These are phyloP conservation scores for Polyergus mexicanus DNA, from an alignment of 1,140 invertebrate species.

Conservation along the genomic window DNA sequence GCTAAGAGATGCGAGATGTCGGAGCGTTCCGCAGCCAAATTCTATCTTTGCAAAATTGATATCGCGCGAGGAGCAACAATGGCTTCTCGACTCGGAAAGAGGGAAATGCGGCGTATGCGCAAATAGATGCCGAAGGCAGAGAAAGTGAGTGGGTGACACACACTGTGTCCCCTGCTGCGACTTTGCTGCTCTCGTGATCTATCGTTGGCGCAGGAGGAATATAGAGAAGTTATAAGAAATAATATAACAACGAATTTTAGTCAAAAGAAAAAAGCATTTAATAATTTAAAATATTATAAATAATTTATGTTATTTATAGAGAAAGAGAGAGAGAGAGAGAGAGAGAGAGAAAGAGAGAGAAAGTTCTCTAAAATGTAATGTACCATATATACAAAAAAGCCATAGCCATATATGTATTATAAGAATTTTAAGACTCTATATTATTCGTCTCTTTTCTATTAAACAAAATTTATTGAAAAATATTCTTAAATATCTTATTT, in stretches of 20 bases:
- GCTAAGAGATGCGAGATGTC: background rate
- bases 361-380: too few species aligned
- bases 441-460: background rate
- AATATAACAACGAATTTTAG: background rate
- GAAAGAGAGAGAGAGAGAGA: too few species aligned
- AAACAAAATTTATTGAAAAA: background rate
- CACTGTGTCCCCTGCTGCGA: conserved; percentile 72
- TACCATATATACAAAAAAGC: too few species aligned
- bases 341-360: too few species aligned
- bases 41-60: conserved; percentile 16
- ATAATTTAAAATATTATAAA: too few species aligned
- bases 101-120: conserved; percentile 53
- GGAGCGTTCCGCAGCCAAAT: background rate
- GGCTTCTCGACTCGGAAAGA: background rate
- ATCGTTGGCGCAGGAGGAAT: background rate
- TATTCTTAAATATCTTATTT: too few species aligned
- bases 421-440: too few species aligned
- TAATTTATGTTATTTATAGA: too few species aligned
- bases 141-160: conserved; percentile 80
- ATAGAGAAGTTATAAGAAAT: background rate
- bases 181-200: conserved; percentile 62
- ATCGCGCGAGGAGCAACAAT: background rate
- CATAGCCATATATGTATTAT: too few species aligned
- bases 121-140: conserved; percentile 73
- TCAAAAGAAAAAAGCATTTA: background rate